Conservation (phyloP, 2,797 vertebrate species). For the Pelodytes ibericus region DNA sequence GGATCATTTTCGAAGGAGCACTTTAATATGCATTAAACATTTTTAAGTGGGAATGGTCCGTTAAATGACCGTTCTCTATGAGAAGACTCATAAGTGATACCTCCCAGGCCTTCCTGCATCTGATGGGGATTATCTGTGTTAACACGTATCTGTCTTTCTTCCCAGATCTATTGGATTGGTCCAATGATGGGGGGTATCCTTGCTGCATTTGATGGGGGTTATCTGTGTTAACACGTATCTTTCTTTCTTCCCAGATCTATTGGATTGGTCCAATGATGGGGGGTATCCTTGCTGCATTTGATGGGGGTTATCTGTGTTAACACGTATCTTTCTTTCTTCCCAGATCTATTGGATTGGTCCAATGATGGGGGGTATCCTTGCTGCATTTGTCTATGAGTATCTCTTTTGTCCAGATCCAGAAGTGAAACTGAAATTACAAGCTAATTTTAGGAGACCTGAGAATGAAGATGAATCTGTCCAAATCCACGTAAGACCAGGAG, state of each 20-base stretch:
- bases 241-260: conserved; percentile 47
- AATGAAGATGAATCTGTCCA: conserved; percentile 42
- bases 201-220: too few relatives aligned
- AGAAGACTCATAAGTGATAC: too few relatives aligned
- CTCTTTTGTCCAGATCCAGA: conserved; percentile 56
- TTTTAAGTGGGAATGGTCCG: too few relatives aligned
- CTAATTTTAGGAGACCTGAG: conserved; percentile 9
- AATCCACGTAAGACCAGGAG: conserved; percentile 29
- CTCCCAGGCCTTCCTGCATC: too few relatives aligned
- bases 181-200: too few relatives aligned
- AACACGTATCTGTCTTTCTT: too few relatives aligned
- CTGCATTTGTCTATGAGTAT: conserved; percentile 53
- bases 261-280: conserved; percentile 58
- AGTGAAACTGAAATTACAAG: conserved; percentile 12
- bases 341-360: conserved; percentile 59
- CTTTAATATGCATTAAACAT: too few relatives aligned
- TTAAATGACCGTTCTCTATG: too few relatives aligned
- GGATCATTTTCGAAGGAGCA: too few relatives aligned
- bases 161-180: too few relatives aligned
- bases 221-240: neutral
- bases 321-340: neutral
- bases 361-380: conserved; percentile 50
- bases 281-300: conserved; percentile 38
- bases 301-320: conserved; percentile 19
- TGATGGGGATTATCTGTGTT: too few relatives aligned